A percentile compares a stretch with the other conserved stretches of the same genome.
Evolutionary conservation across 2,797 vertebrate species (phyloP).

Genomic region (Pampus argenteus): DNA sequence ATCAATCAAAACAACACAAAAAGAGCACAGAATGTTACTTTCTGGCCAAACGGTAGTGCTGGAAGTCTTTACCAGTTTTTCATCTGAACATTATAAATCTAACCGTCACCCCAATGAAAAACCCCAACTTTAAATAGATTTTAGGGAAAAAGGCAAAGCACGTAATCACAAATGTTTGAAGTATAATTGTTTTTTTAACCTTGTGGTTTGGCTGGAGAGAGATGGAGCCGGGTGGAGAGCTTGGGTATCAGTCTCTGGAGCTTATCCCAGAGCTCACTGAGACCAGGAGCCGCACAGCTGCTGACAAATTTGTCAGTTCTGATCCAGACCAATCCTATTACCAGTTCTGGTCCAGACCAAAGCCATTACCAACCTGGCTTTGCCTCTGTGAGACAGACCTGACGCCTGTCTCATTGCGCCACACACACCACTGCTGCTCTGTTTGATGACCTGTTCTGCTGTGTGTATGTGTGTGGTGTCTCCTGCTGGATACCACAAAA

Average conservation of each 20-base stretch:
- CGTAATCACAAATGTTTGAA: constrained; percentile 41
- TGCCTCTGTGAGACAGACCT: constrained; percentile 46
- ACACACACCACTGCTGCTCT: constrained; percentile 31
- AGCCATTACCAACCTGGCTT: constrained; percentile 58
- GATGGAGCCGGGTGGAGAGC: constrained; percentile 50
- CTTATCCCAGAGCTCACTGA: constrained; percentile 61
- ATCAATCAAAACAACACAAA: constrained; percentile 27
- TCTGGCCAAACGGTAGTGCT: constrained; percentile 14
- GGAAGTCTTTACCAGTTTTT: constrained; percentile 11
- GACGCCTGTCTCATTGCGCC: constrained; percentile 28
- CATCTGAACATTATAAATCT: constrained; percentile 31
- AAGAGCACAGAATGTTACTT: constrained; percentile 18
- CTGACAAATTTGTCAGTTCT: constrained; percentile 79
- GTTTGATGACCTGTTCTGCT: constrained; percentile 19
- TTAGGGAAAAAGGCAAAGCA: constrained; percentile 21
- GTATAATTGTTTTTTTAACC: constrained; percentile 50
- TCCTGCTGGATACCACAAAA: constrained; percentile 29
- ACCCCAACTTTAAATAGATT: constrained; percentile 38
- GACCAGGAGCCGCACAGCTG: constrained; percentile 78
- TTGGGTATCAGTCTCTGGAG: constrained; percentile 78
- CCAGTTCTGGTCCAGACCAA: constrained; percentile 67
- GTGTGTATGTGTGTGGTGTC: constrained; percentile 28
- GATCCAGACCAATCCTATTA: constrained; percentile 75
- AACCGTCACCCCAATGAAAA: constrained; percentile 9
- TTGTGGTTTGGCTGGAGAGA: constrained; percentile 57